Evolutionary conservation across 2,113 vertebrate species (phyloP).

Genomic region (Psammodynastes pulverulentus): DNA sequence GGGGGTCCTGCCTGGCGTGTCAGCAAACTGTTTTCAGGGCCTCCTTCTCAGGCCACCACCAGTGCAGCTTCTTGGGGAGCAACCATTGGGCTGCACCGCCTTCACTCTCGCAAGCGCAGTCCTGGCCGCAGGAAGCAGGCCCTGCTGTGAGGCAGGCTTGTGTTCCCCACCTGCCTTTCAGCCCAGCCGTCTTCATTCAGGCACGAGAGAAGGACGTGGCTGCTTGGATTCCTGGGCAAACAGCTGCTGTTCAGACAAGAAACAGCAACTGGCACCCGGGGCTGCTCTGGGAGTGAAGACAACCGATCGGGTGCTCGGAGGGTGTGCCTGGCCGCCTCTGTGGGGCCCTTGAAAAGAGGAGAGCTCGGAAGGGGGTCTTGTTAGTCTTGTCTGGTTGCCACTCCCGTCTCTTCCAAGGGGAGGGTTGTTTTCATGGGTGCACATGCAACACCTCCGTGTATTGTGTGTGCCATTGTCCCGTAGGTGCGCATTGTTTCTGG

Average conservation of each 20-base stretch:
- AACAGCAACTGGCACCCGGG: slow-evolving; percentile 38
- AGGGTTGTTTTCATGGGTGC: not conserved
- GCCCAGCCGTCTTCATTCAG: slow-evolving; percentile 29
- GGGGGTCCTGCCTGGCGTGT: not conserved
- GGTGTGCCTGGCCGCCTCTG: not conserved
- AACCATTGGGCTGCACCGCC: not conserved
- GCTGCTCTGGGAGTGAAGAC: rapidly evolving
- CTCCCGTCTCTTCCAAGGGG: not conserved
- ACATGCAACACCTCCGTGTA: not conserved
- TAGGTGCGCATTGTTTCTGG: not conserved
- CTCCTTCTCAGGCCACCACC: not conserved
- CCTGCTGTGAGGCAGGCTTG: not conserved
- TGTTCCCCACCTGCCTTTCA: slow-evolving; percentile 42
- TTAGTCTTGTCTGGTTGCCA: not conserved
- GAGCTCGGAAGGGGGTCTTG: not conserved
- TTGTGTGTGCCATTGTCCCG: not conserved
- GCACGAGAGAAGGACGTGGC: slow-evolving; percentile 33
- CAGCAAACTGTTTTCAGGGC: not conserved
- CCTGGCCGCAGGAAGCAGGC: not conserved
- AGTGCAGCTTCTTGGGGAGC: not conserved
- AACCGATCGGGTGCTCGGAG: rapidly evolving
- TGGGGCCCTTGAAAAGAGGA: not conserved
- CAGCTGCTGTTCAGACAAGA: slow-evolving; percentile 55
- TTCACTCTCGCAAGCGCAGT: not conserved
- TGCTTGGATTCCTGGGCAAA: slow-evolving; percentile 20